phyloP scores from a whole-genome alignment of 2,888 invertebrate species.

The Heliconius hortense region DNA sequence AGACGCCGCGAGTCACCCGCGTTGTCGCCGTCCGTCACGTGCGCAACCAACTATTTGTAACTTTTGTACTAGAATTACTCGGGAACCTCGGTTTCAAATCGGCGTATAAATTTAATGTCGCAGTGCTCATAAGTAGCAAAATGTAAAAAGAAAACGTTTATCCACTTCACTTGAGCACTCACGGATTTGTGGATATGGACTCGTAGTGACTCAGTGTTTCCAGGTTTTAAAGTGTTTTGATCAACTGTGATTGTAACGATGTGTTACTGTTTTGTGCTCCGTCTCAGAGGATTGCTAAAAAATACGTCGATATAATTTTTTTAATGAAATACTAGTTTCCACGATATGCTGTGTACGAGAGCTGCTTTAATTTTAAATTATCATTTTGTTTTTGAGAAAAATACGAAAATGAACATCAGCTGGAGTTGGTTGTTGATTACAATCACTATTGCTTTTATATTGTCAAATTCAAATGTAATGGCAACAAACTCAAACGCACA shows the following conservation, averaged over 20 bases:
- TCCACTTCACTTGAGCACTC: conserved; percentile 44
- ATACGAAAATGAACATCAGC: conserved; percentile 58
- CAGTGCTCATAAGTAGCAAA: conserved; percentile 34
- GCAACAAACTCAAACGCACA: conserved; percentile 35
- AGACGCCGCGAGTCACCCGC: conserved; percentile 60
- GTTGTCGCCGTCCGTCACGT: conserved; percentile 51
- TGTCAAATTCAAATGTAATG: conserved; percentile 49
- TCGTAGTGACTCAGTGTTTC: conserved; percentile 72
- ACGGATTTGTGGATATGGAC: conserved; percentile 48
- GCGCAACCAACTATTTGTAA: conserved; percentile 52
- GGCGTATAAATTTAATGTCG: conserved; percentile 20
- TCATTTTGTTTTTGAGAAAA: conserved; percentile 49
- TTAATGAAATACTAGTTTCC: conserved; percentile 50
- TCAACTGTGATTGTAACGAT: conserved; percentile 64
- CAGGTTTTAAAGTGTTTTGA: conserved; percentile 64
- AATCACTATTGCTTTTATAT: conserved; percentile 52
- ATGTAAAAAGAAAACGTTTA: conserved; percentile 41
- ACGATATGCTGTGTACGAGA: conserved; percentile 30
- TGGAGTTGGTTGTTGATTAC: conserved; percentile 53
- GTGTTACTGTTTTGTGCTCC: conserved; percentile 52
- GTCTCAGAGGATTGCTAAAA: conserved; percentile 55
- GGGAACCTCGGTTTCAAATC: conserved; percentile 18
- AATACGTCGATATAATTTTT: conserved; percentile 55
- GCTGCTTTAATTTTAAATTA: conserved; percentile 30
- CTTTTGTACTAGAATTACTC: conserved; percentile 47